These are phyloP conservation scores for Agrochola macilenta DNA, from an alignment of 2,888 invertebrate genomes.

Conservation along the genomic window DNA sequence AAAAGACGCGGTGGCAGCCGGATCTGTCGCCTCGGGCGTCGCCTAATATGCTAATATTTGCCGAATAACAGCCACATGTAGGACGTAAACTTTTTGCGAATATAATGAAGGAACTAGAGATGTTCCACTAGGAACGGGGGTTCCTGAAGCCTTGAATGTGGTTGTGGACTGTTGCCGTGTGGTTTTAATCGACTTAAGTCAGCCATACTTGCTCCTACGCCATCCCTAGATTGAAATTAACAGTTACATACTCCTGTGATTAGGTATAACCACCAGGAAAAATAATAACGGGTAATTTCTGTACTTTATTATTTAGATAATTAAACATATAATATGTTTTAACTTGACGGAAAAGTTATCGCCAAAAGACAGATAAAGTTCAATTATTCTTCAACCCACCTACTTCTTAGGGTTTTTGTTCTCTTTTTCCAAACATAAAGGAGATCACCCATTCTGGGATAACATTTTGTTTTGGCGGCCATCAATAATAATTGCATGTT, in stretches of 20 bases:
- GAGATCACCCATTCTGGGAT: no score
- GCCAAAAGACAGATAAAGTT: not conserved
- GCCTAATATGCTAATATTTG: constrained; percentile 84
- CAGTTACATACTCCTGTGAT: no score
- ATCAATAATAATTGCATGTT: no score
- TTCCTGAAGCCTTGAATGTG: not conserved
- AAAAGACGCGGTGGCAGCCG: constrained; percentile 75
- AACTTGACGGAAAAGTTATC: not conserved
- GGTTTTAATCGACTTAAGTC: not conserved
- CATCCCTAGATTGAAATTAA: no score
- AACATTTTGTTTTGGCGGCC: no score
- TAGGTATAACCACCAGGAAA: not conserved
- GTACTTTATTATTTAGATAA: not conserved
- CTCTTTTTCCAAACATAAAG: not conserved
- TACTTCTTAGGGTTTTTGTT: not conserved
- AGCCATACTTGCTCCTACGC: no score
- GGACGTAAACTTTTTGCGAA: constrained; percentile 62
- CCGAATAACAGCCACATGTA: constrained; percentile 71
- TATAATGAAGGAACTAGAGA: not conserved
- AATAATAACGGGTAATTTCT: not conserved
- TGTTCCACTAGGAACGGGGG: not conserved
- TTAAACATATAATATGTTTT: no score
- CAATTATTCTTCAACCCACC: not conserved
- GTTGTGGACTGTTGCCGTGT: not conserved
- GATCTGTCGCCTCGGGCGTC: constrained; percentile 80